Evolutionary conservation across 1,140 invertebrate genomes (phyloP), one percentile per base, ranked within the genome.

Genomic region (Brachystomella parvula): DNA sequence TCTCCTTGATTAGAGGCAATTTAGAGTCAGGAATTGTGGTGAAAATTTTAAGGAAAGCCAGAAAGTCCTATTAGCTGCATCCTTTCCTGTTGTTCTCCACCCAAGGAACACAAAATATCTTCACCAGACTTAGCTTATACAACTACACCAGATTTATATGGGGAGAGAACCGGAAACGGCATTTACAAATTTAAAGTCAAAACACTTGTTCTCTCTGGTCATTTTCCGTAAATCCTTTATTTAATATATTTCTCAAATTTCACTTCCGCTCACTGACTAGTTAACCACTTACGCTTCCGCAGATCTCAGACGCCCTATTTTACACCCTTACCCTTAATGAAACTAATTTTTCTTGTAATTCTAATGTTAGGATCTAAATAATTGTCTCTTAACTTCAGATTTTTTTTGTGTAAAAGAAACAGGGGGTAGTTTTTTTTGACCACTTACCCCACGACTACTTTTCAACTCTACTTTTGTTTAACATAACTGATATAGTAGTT

Each of bases 1-100:
- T 61, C 53, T 61, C 59, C 31, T 73, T 73, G 67, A 73, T 73
- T 68, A 73, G 66, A n/a, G 72, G 69, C 72, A 67, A 73, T 73
- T 73, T 73, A 33, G 59, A 73, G 69, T 71, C 72, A 65, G 53
- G 64, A 67, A 71, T 69, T 67, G 69, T 65, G 66, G 49, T 57
- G 53, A 24, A 24, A 57, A 57, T 9, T 9, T 39, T 9, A 6
- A 39, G 19, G 35, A 6, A 9, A 6, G 6, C 19, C 35, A 19
- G 19, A 39, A 39, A 39, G 19, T 19, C 35, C 35, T n/a, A n/a
- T n/a, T n/a, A n/a, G n/a, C n/a, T n/a, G n/a, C 35, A 6, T 39
- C 35, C 35, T 39, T 39, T 19, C 35, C 35, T 19, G 6, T 39
- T 19, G 19, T 39, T 39, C 6, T 39, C 19, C 35, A 9, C 19